Base-by-base conservation (phyloP, 2,888 invertebrate species). In the Tortricodes alternella region DNA sequence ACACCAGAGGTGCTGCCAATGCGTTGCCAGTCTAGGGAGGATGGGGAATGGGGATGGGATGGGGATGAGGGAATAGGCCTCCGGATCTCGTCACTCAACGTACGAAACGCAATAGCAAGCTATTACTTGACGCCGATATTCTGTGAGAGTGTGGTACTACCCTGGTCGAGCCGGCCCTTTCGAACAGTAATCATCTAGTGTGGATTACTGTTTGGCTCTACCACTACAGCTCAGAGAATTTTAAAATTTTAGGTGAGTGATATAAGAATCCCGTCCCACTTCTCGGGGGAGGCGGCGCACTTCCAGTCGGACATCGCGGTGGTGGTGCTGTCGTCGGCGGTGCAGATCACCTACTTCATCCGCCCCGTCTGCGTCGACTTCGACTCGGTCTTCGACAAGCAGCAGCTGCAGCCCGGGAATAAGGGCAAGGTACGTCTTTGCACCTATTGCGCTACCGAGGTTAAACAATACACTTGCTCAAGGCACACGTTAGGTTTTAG, bases 311-410 rank as follows among this genome's bases (percentile, higher is more conserved):
- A 60, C 32, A 56, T 60, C n/a, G 43, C 59, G 3, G 6, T 60
- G 18, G 38, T 56, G 7, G 21, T 46, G 1, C 3, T 52, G 24
- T 23, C 23, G n/a, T 21, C 37, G 5, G 32, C 29, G 2, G 11
- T 52, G 15, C 8, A 7, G 5, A 19, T 21, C 21, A 8, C 0
- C 2, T 4, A 5, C 9, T 37, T 34, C 15, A 38, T 56, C 13
- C 46, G 48, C 3, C 59, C 59, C 16, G 56, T 53, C 7, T 60
- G 59, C 37, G 7, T 60, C 3, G 48, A 52, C 32, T 56, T 60
- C 18, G 27, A 34, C 16, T 1, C 3, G 7, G 7, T 1, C 13
- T 35, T 49, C 16, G 59, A 60, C 9, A 15, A n/a, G 13, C 1
- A 1, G 6, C 59, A 60, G 24, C 46, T 52, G 8, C 15, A n/a